Evolutionary conservation across 2,113 vertebrate genomes (phyloP).

Genomic region (Scartelaos histophorus): DNA sequence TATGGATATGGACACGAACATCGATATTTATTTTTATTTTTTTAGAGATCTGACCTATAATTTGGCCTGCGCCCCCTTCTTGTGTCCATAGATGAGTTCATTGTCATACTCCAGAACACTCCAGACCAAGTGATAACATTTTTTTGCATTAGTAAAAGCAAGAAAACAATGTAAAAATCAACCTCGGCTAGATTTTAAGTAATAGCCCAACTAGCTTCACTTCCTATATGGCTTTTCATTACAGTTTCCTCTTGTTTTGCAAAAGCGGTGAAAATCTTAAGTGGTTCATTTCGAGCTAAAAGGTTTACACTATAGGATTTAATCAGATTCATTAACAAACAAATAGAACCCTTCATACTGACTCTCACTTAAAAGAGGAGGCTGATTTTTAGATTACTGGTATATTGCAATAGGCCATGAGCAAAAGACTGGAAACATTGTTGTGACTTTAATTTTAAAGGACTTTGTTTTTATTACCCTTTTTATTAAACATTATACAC

Average conservation of each 20-base stretch:
- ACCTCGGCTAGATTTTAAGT: not conserved
- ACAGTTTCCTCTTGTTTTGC: not conserved
- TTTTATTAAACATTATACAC: not conserved
- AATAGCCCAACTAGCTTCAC: not conserved
- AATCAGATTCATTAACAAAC: conserved; percentile 5
- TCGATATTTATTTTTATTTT: too few species aligned
- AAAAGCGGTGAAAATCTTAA: not conserved
- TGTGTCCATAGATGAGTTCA: too few species aligned
- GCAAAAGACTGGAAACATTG: not conserved
- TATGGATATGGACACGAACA: too few species aligned
- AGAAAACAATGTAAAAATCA: not conserved
- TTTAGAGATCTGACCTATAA: too few species aligned
- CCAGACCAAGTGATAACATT: too few species aligned
- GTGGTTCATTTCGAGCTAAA: not conserved
- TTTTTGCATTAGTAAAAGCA: too few species aligned
- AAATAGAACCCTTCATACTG: not conserved
- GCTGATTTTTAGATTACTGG: not conserved
- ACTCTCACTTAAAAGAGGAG: not conserved
- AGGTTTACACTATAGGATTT: not conserved
- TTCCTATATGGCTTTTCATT: not conserved
- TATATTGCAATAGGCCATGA: not conserved
- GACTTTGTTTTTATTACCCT: not conserved
- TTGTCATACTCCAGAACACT: too few species aligned
- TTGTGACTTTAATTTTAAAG: not conserved
- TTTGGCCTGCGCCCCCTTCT: too few species aligned